Percentiles rank a stretch among this genome's conserved stretches.
These are phyloP conservation scores for Papilio machaon DNA, from an alignment of 1,140 invertebrate genomes.

Conservation along the genomic window DNA sequence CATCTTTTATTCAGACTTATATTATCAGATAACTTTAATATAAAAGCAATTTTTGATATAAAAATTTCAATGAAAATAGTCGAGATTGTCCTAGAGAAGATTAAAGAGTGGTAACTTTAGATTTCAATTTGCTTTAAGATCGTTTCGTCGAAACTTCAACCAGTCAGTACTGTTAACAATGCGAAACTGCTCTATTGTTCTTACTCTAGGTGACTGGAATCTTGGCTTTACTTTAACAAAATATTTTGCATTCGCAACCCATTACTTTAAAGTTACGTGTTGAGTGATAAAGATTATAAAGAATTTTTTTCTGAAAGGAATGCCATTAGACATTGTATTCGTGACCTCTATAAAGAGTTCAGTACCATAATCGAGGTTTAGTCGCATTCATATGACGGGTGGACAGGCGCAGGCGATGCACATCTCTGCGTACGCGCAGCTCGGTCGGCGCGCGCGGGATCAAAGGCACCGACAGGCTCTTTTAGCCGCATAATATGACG, in stretches of 20 bases:
- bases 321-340: conserved; percentile 51
- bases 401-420: conserved; percentile 75
- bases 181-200: conserved; percentile 27
- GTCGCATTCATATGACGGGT: conserved; percentile 78
- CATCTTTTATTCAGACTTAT: not conserved
- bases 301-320: not conserved
- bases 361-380: conserved; percentile 80
- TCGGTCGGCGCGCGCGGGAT: conserved; percentile 59
- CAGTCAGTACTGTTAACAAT: conserved; percentile 24
- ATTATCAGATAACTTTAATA: not conserved
- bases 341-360: conserved; percentile 75
- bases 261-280: conserved; percentile 12
- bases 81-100: not conserved
- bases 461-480: conserved; percentile 81
- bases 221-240: not conserved
- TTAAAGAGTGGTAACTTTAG: conserved; percentile 11
- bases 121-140: conserved; percentile 19
- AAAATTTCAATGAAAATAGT: not conserved
- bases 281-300: not conserved
- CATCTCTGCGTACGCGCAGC: conserved; percentile 69
- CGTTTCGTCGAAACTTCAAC: conserved; percentile 19
- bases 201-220: conserved; percentile 26
- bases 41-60: not conserved
- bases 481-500: conserved; percentile 82
- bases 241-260: conserved; percentile 17